Conservation (phyloP, 2,113 vertebrate species). For the Cebidichthys violaceus region DNA sequence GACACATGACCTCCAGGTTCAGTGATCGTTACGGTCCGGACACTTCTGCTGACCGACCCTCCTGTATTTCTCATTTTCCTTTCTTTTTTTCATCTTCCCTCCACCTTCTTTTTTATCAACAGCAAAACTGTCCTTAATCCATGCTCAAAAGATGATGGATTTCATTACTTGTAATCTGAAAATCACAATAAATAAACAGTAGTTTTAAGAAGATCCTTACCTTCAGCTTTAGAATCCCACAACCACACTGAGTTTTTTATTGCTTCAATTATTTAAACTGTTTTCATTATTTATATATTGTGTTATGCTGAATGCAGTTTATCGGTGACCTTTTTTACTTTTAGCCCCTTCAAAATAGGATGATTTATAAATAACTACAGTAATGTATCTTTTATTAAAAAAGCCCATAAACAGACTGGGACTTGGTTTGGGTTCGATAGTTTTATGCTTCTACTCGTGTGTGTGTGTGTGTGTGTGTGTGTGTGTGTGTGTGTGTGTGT, state of each 20-base stretch:
- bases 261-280: neutral
- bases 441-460: slow-evolving; percentile 2
- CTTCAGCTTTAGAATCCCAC: neutral
- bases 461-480: slow-evolving; percentile 7
- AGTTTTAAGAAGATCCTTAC: no score
- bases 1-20: no score
- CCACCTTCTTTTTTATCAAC: no score
- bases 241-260: neutral
- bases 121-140: no score
- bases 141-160: no score
- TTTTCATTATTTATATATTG: neutral
- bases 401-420: neutral
- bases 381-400: neutral
- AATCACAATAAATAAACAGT: no score
- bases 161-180: no score
- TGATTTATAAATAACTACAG: neutral
- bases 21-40: no score
- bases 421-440: neutral
- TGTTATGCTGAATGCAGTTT: neutral
- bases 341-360: neutral
- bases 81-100: no score
- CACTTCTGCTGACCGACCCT: no score
- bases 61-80: no score
- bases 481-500: slow-evolving; percentile 27
- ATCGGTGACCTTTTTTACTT: neutral